Evolutionary conservation across 2,888 invertebrate genomes (phyloP).

Genomic region (Trachelus troglodyta): DNA sequence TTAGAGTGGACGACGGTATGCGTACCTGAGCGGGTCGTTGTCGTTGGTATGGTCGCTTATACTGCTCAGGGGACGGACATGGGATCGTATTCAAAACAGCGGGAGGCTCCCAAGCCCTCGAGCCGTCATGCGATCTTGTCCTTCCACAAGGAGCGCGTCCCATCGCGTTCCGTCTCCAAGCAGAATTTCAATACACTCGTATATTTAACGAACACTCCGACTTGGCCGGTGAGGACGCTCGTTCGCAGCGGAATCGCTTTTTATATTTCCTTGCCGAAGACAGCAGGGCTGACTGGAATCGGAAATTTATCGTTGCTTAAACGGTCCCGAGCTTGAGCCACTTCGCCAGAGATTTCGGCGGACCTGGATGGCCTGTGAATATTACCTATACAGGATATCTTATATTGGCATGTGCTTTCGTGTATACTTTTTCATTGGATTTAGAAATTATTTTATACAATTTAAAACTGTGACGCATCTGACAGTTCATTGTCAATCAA

Average conservation of each 20-base stretch:
- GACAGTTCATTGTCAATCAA: neutral
- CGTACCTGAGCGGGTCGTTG: conserved; percentile 42
- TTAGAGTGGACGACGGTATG: conserved; percentile 65
- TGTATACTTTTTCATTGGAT: neutral
- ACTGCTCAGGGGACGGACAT: conserved; percentile 22
- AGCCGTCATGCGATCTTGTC: conserved; percentile 59
- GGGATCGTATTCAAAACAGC: conserved; percentile 61
- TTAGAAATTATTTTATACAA: neutral
- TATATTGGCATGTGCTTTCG: neutral
- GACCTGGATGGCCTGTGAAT: neutral
- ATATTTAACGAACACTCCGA: conserved; percentile 59
- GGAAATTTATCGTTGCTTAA: conserved; percentile 55
- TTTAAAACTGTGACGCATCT: neutral
- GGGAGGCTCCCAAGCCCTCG: conserved; percentile 53
- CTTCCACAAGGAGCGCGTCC: conserved; percentile 56
- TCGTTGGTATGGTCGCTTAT: conserved; percentile 27
- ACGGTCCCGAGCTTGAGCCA: conserved; percentile 35
- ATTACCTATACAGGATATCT: neutral
- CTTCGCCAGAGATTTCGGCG: conserved; percentile 23
- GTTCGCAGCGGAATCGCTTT: conserved; percentile 26
- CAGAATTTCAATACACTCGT: conserved; percentile 61
- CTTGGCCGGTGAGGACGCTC: conserved; percentile 19
- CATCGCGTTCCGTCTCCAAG: conserved; percentile 52
- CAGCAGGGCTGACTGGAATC: conserved; percentile 38
- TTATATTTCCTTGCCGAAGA: conserved; percentile 45